Base-by-base conservation (phyloP, 2,888 invertebrate species). In the Epsilonema sp. region DNA sequence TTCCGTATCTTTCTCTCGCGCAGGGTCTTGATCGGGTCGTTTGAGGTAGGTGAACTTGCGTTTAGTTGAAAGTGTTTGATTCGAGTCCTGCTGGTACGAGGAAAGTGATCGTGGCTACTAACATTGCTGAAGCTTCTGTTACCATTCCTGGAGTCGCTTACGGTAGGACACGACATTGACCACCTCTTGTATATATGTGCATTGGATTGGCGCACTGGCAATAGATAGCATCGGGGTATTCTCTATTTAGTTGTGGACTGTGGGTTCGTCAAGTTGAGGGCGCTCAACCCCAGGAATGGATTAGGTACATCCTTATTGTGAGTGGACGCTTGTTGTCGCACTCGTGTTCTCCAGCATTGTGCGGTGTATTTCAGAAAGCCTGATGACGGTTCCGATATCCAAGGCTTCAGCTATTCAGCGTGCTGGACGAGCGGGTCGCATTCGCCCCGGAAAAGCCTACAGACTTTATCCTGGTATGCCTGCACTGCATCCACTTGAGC, bases 121-220 rank as follows among this genome's bases (percentile, higher is more conserved):
- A 94, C 63, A 82, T 97, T 45, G 92, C 94, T 0, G 94, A 97
- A 68, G 85, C 94, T 0, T 89, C 90, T 1, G 77, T 94, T 20
- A 94, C 94, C 0, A 87, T 94, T 59, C 79, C 82, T 2, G 89
- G 89, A 23, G 78, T 97, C 52, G 79, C 79, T 26, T 87, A 86
- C 67, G 83, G 84, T 84, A 68, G 69, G 65, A n/a, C n/a, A n/a
- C n/a, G n/a, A n/a, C n/a, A n/a, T n/a, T n/a, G n/a, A n/a, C n/a
- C n/a, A n/a, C n/a, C n/a, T n/a, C n/a, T n/a, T n/a, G n/a, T n/a
- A n/a, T n/a, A n/a, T n/a, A n/a, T n/a, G n/a, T n/a, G n/a, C n/a
- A n/a, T n/a, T n/a, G n/a, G n/a, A n/a, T n/a, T n/a, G n/a, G n/a
- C n/a, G n/a, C n/a, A n/a, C n/a, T n/a, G n/a, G n/a, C n/a, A n/a